A percentile compares a stretch with the other conserved stretches of the same genome.
Evolutionary conservation across 2,113 vertebrate species (phyloP).

Genomic region (Junco hyemalis): DNA sequence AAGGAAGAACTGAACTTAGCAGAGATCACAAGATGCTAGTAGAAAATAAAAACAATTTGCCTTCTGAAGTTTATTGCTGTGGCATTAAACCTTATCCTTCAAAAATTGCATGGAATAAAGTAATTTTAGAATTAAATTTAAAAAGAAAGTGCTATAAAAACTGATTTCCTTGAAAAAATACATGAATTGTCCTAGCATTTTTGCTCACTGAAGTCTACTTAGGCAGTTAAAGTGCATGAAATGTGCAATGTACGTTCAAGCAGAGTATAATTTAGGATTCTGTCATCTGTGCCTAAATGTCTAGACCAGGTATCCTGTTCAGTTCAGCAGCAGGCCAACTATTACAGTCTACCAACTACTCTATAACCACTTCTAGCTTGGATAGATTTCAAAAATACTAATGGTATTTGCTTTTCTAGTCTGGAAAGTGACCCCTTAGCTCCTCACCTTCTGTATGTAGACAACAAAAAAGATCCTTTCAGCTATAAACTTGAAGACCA

Average conservation of each 20-base stretch:
- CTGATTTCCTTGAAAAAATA: background rate
- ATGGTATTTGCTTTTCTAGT: conserved; percentile 2
- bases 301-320: conserved; percentile 48
- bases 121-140: background rate
- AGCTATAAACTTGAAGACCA: background rate
- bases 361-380: background rate
- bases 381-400: conserved; percentile 10
- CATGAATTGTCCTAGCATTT: background rate
- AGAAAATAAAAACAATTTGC: background rate
- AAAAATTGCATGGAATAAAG: background rate
- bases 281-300: conserved; percentile 28
- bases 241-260: background rate
- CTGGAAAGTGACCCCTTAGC: background rate
- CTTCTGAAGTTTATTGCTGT: background rate
- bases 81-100: background rate
- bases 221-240: background rate
- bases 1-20: background rate
- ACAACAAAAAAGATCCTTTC: background rate
- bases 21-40: background rate
- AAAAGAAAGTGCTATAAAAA: background rate
- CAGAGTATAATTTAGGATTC: conserved; percentile 7
- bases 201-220: background rate
- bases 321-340: conserved; percentile 11
- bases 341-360: background rate
- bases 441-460: background rate